Base-by-base conservation (phyloP, 2,888 invertebrate species). In the Heterodera filipjevi region DNA sequence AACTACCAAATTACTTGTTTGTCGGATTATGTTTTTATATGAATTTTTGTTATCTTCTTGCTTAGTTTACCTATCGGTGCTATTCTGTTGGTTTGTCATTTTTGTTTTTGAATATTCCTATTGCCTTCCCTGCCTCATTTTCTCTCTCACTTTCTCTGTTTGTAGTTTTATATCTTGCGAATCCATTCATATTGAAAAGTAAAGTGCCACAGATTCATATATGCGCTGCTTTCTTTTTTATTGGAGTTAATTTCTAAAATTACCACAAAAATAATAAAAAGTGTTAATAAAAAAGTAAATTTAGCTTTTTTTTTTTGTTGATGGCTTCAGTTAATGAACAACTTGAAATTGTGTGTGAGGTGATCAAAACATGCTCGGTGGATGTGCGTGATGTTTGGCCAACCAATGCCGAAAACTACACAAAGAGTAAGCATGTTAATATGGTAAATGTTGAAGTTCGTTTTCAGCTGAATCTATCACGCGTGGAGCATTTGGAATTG, bases 361-460 rank as follows among this genome's bases (percentile, higher is more conserved):
- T 79, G 79, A 68, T 82, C 35, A 66, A 39, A 19, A 75, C 82
- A 12, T 49, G 82, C 27, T 49, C 32, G 5, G 71, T 32, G 10
- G 81, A 81, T 68, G 44, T 70, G 3, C 80, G 81, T 14, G 81
- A 81, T 82, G 80, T 80, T 27, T 81, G 81, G 81, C 82, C 81
- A 5, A 73, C 49, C 46, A 35, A 44, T 39, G 49, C 73, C 22
- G 64, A 27, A 22, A 44, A 72, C 19, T 81, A 81, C 39, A 71
- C 73, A 0, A 81, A 81, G 59, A 72, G 80, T 77, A n/a, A 66
- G 74, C 19, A 10, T 39, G 39, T 39, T 39, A 19, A 30, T 6
- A 10, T 44, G 49, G n/a, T 32, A n/a, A 10, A 14, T 35, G 14
- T 76, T 32, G 19, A 22, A 12, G 19, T n/a, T 16, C 49, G 66